A percentile compares a stretch with the other conserved stretches of the same genome.
These are phyloP conservation scores for Episyrphus balteatus DNA, from an alignment of 1,140 invertebrate species.

Conservation along the genomic window DNA sequence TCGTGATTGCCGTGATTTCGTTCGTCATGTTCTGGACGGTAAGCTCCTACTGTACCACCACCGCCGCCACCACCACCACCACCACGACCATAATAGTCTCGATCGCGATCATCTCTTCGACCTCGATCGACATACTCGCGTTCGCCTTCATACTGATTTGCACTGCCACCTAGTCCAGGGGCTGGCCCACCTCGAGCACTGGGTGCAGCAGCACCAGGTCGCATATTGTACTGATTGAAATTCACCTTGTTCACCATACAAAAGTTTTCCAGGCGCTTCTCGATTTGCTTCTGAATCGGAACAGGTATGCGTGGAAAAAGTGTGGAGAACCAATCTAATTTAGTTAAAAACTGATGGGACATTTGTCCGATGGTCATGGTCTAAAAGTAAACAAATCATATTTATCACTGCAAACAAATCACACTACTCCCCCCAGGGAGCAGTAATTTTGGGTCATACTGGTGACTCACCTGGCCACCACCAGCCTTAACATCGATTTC, in stretches of 20 bases:
- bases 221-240: constrained; percentile 20
- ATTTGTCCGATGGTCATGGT: constrained; percentile 90
- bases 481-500: constrained; percentile 96
- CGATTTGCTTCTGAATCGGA: constrained; percentile 87
- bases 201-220: constrained; percentile 5
- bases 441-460: constrained; percentile 30
- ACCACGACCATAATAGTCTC: not conserved
- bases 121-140: not conserved
- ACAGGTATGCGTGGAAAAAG: constrained; percentile 99
- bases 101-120: not conserved
- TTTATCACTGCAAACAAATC: not conserved
- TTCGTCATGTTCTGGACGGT: constrained; percentile 1
- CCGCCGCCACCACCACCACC: constrained; percentile 3
- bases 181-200: not conserved
- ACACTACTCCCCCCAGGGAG: not conserved
- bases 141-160: constrained; percentile 10
- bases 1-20: not conserved
- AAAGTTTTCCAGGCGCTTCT: constrained; percentile 54
- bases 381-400: constrained; percentile 6
- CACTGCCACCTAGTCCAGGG: not conserved
- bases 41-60: constrained; percentile 1
- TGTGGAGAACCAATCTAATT: constrained; percentile 96
- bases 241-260: constrained; percentile 25
- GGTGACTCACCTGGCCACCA: constrained; percentile 62
- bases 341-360: constrained; percentile 84